Conservation (phyloP, 2,888 invertebrate genomes). For the Masnerella sp. region DNA sequence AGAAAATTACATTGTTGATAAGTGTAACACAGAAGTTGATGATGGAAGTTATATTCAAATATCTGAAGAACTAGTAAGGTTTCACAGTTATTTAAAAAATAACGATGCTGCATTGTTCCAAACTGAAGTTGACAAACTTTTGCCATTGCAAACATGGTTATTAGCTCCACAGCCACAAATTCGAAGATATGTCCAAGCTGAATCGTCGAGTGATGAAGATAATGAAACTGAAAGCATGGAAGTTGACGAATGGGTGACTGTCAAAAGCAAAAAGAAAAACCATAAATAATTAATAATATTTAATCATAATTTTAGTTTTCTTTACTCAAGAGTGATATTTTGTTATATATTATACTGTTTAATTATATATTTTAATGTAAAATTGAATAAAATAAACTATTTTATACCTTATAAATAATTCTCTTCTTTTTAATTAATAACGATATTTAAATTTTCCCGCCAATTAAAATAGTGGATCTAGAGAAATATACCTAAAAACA, state of each 20-base stretch:
- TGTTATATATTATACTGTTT: too few species aligned
- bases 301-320: too few species aligned
- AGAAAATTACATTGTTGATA: constrained; percentile 72
- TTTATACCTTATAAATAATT: too few species aligned
- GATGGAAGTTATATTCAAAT: constrained; percentile 72
- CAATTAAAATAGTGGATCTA: too few species aligned
- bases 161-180: constrained; percentile 30
- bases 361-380: too few species aligned
- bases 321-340: too few species aligned
- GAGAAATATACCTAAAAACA: too few species aligned
- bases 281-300: constrained; percentile 25
- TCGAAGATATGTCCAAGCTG: constrained; percentile 7
- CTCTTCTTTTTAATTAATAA: too few species aligned
- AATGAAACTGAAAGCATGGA: constrained; percentile 63
- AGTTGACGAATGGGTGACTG: constrained; percentile 70
- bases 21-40: constrained; percentile 70
- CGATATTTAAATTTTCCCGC: too few species aligned
- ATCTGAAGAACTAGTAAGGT: constrained; percentile 70
- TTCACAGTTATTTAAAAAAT: constrained; percentile 66
- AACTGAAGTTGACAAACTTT: constrained; percentile 68
- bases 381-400: too few species aligned
- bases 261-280: constrained; percentile 64
- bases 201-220: constrained; percentile 27
- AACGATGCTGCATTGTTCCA: constrained; percentile 62
- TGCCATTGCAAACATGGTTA: constrained; percentile 70